These are phyloP conservation scores for Coregonus sp. DNA, from an alignment of 2,797 vertebrate genomes.

Conservation along the genomic window DNA sequence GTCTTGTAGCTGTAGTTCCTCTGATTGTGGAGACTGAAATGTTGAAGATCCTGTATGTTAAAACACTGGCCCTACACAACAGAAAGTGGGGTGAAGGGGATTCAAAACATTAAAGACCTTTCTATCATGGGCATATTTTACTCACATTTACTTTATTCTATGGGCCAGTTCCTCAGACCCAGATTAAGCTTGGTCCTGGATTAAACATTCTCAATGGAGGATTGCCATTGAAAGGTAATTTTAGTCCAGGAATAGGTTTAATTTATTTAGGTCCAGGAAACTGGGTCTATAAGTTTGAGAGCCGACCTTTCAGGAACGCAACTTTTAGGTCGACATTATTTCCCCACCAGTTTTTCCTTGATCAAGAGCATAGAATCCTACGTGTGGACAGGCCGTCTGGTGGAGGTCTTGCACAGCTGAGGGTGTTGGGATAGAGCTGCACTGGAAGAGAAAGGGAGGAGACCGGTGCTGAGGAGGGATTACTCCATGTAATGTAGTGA, in stretches of 20 bases:
- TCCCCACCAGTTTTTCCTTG: no score
- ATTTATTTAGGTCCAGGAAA: no score
- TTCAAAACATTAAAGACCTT: neutral
- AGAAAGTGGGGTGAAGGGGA: neutral
- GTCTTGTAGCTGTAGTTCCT: neutral
- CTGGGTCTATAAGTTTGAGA: no score
- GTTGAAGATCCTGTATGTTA: neutral
- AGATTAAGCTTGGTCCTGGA: no score
- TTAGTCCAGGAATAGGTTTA: no score
- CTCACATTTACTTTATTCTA: no score
- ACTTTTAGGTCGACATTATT: no score
- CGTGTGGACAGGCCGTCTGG: neutral
- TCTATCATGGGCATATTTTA: neutral
- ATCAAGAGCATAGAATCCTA: neutral
- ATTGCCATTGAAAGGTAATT: no score
- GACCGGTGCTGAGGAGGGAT: neutral
- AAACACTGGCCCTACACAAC: no score
- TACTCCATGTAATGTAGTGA: slow-evolving; percentile 5
- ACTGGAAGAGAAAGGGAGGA: neutral
- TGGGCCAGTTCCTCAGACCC: no score
- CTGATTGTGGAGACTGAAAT: neutral
- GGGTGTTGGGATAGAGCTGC: neutral
- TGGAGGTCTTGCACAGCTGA: neutral
- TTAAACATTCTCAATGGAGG: no score
- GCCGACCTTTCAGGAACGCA: no score